These are phyloP conservation scores for Poecile montanus DNA, from an alignment of 2,797 vertebrate species.

Conservation along the genomic window DNA sequence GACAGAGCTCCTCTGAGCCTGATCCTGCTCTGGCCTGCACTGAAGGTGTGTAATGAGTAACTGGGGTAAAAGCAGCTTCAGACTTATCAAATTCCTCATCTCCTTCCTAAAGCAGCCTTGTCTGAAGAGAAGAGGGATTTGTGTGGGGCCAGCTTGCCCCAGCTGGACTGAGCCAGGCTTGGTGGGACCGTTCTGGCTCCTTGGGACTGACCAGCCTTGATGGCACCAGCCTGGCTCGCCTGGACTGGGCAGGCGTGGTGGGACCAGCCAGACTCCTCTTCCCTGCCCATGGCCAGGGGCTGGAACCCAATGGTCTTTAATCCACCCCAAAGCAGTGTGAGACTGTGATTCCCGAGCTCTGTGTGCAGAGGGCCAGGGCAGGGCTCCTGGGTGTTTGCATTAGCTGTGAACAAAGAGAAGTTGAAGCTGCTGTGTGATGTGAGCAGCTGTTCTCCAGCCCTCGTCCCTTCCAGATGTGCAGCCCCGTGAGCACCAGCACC, in stretches of 20 bases:
- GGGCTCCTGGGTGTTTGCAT: background rate
- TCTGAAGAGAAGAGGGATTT: background rate
- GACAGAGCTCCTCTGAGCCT: background rate
- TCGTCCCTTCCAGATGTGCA: background rate
- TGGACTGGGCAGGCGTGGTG: background rate
- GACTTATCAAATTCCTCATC: background rate
- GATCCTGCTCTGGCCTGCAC: background rate
- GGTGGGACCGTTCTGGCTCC: background rate
- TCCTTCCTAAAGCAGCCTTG: background rate
- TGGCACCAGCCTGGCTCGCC: background rate
- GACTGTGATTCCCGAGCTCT: background rate
- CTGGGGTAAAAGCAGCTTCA: background rate
- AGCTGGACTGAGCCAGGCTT: background rate
- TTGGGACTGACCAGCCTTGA: background rate
- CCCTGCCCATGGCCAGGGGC: background rate
- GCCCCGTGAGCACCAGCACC: background rate
- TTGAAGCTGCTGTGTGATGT: background rate
- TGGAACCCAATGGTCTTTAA: background rate
- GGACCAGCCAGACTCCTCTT: background rate
- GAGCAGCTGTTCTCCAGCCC: background rate
- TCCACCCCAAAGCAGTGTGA: background rate
- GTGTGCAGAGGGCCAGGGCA: background rate
- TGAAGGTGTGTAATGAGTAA: background rate
- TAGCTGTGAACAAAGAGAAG: background rate
- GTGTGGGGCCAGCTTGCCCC: background rate